Percentiles rank a stretch among this genome's conserved stretches.
Conservation (phyloP, 1,140 invertebrate genomes). For the Pissodes strobi region DNA sequence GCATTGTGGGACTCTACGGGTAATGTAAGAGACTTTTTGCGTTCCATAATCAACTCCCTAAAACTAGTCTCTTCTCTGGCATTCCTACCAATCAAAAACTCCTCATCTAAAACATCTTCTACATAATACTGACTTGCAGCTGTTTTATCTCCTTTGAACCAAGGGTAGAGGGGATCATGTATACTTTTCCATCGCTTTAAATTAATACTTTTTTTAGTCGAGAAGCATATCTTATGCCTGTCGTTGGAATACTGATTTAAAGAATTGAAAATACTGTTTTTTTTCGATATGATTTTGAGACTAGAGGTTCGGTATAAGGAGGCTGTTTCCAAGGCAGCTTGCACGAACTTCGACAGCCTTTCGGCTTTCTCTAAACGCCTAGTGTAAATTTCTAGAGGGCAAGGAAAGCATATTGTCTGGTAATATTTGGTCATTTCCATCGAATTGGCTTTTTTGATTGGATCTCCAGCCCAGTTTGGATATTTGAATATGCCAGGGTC, state of each 20-base stretch:
- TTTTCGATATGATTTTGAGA: not conserved
- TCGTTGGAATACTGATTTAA: conserved; percentile 13
- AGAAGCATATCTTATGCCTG: conserved; percentile 2
- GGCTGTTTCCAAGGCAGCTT: not conserved
- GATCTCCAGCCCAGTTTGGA: no score
- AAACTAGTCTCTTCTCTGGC: not conserved
- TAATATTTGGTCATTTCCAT: no score
- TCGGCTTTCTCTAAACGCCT: no score
- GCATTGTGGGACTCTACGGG: conserved; percentile 66
- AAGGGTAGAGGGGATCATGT: conserved; percentile 75
- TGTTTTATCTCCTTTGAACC: conserved; percentile 70
- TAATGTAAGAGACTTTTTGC: conserved; percentile 69
- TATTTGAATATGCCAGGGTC: no score
- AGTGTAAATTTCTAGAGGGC: no score
- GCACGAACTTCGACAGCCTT: no score
- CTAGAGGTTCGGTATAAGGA: not conserved
- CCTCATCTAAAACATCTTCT: conserved; percentile 55
- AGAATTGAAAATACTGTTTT: conserved; percentile 4
- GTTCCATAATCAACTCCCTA: conserved; percentile 48
- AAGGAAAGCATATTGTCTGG: no score
- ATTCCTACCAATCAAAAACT: conserved; percentile 44
- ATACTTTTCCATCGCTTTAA: conserved; percentile 65
- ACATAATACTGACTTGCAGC: conserved; percentile 9
- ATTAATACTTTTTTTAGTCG: not conserved
- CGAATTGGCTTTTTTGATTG: no score